A percentile compares a stretch with the other conserved stretches of the same genome.
Conservation (phyloP, 2,797 vertebrate species). For the Sebastes ruberrimus region DNA sequence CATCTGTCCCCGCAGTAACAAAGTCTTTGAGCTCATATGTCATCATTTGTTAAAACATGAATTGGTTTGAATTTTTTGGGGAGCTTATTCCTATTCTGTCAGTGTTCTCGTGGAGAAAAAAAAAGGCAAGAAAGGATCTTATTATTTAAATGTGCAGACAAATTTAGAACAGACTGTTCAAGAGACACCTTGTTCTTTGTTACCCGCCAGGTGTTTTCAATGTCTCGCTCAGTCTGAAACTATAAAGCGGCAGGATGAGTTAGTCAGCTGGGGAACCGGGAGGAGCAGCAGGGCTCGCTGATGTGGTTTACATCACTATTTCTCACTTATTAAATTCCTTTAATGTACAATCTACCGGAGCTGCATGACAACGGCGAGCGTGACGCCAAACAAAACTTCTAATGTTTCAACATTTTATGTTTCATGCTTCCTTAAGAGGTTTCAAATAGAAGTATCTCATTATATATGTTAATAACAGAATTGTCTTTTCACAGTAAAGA, state of each 20-base stretch:
- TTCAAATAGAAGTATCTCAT: not conserved
- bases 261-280: conserved; percentile 50
- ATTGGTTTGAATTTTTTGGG: conserved; percentile 47
- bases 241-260: conserved; percentile 38
- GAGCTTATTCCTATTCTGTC: conserved; percentile 45
- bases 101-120: conserved; percentile 9
- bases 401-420: not conserved
- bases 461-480: not conserved
- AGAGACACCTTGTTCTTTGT: conserved; percentile 55
- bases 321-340: conserved; percentile 27
- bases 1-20: conserved; percentile 44
- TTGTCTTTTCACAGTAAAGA: not conserved
- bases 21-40: conserved; percentile 46
- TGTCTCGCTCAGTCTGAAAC: conserved; percentile 20
- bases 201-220: conserved; percentile 56
- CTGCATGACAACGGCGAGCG: not conserved
- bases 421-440: not conserved
- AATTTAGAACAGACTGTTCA: conserved; percentile 61
- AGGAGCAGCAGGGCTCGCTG: conserved; percentile 4
- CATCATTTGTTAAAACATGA: conserved; percentile 46
- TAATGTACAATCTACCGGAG: conserved; percentile 1
- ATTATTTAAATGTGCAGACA: conserved; percentile 54
- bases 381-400: not conserved
- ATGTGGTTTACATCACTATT: conserved; percentile 7
- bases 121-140: conserved; percentile 25